phyloP scores from a whole-genome alignment of 2,113 vertebrate species.

The Tretioscincus oriximinensis region DNA sequence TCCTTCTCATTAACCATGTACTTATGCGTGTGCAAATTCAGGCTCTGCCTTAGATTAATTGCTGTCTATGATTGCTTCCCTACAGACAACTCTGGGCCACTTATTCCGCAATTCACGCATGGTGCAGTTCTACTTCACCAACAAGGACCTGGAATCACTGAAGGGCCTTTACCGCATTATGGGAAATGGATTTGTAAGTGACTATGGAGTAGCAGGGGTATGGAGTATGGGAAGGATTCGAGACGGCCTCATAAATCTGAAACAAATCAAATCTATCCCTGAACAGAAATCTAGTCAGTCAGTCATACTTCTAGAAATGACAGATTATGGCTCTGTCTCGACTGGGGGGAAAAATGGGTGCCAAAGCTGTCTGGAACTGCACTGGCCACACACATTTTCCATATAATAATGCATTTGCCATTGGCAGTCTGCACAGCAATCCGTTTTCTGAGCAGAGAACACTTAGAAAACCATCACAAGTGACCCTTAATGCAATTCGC shows the following conservation, averaged over 20 bases:
- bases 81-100: constrained; percentile 86
- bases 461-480: too few relatives aligned
- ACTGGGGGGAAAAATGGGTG: too few relatives aligned
- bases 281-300: background rate
- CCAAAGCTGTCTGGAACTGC: too few relatives aligned
- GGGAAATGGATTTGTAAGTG: constrained; percentile 89
- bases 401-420: too few relatives aligned
- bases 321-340: too few relatives aligned
- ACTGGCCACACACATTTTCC: too few relatives aligned
- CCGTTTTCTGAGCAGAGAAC: too few relatives aligned
- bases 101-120: constrained; percentile 92
- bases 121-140: constrained; percentile 94
- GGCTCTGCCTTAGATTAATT: background rate
- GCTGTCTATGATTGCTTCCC: background rate
- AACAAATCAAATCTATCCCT: background rate
- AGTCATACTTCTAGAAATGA: background rate
- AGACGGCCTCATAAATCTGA: background rate
- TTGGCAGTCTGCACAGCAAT: too few relatives aligned
- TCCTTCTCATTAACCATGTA: background rate
- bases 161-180: constrained; percentile 92
- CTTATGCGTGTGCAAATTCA: background rate
- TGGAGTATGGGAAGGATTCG: background rate
- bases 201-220: background rate
- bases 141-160: constrained; percentile 91
- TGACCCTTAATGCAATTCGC: too few relatives aligned